A percentile compares a stretch with the other conserved stretches of the same genome.
Conservation (phyloP, 2,888 invertebrate genomes). For the Syrista parreyssii region DNA sequence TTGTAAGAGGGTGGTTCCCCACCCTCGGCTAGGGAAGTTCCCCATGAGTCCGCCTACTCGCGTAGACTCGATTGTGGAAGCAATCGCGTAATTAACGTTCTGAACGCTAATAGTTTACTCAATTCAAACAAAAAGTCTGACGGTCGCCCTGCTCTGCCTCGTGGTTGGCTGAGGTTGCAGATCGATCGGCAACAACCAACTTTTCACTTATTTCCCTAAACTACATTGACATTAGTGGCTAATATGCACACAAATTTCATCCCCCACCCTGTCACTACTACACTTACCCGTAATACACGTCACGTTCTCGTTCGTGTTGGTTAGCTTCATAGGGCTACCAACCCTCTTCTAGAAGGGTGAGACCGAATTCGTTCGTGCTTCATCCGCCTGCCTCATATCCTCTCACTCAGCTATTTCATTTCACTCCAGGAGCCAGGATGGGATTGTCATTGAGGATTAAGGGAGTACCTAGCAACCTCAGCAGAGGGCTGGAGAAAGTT, state of each 20-base stretch:
- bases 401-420: slow-evolving; percentile 3
- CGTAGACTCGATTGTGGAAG: neutral
- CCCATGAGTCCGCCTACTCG: neutral
- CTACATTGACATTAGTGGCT: neutral
- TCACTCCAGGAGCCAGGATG: slow-evolving; percentile 12
- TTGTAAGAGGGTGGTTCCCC: neutral
- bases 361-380: neutral
- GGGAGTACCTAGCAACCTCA: neutral
- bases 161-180: neutral
- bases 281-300: neutral
- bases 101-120: neutral
- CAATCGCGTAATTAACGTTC: neutral
- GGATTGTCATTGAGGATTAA: slow-evolving; percentile 27
- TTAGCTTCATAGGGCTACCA: neutral
- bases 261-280: neutral
- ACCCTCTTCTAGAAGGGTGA: neutral
- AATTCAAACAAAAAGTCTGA: neutral
- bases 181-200: neutral
- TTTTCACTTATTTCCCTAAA: neutral
- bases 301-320: neutral
- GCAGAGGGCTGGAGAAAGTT: slow-evolving; percentile 24
- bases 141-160: neutral
- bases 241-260: neutral
- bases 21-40: neutral
- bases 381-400: neutral